Evolutionary conservation across 2,797 vertebrate genomes (phyloP).

Genomic region (Discoglossus pictus): DNA sequence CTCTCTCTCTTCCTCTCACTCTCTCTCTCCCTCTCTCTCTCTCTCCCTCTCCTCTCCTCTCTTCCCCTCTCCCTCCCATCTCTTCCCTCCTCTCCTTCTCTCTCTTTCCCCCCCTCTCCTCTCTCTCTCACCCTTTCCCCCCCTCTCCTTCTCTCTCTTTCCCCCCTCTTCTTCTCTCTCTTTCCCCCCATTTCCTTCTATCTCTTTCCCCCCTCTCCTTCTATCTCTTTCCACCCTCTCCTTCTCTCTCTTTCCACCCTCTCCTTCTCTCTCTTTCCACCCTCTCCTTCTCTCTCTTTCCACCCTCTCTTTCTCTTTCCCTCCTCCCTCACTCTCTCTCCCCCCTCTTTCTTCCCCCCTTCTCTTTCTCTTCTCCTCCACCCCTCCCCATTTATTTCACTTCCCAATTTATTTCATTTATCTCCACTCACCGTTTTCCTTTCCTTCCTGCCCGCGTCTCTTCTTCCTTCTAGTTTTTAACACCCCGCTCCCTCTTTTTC

Average conservation of each 20-base stretch:
- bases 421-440: neutral
- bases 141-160: neutral
- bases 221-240: too few species aligned
- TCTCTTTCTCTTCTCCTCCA: too few species aligned
- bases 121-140: conserved; percentile 1
- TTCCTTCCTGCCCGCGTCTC: too few species aligned
- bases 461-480: neutral
- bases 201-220: neutral
- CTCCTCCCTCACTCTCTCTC: too few species aligned
- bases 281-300: too few species aligned
- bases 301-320: too few species aligned
- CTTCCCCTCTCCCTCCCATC: conserved; percentile 2
- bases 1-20: conserved; percentile 11
- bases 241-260: too few species aligned
- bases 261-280: too few species aligned
- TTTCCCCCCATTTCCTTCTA: too few species aligned
- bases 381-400: too few species aligned
- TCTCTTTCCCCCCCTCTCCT: neutral
- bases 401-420: neutral
- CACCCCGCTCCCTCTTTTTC: neutral
- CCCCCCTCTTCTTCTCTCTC: too few species aligned
- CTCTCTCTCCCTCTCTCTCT: conserved; percentile 14
- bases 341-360: neutral
- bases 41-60: neutral
- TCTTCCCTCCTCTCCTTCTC: too few species aligned